A percentile compares a stretch with the other conserved stretches of the same genome.
These are phyloP conservation scores for Tinea semifulvella DNA, from an alignment of 2,888 invertebrate genomes.

Conservation along the genomic window DNA sequence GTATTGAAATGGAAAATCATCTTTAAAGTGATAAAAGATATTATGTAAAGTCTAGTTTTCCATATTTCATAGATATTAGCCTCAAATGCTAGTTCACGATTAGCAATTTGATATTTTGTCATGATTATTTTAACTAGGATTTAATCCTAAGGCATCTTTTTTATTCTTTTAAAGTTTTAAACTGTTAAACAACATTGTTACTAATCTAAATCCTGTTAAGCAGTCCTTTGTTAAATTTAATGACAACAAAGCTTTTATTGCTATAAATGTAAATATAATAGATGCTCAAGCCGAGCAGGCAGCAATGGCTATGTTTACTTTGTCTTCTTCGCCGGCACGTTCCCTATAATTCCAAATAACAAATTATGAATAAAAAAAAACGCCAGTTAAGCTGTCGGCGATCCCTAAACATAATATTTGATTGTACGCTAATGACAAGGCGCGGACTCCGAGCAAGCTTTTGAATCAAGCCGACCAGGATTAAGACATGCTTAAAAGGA, in stretches of 20 bases:
- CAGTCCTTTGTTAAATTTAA: too few species aligned
- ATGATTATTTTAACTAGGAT: too few species aligned
- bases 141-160: too few species aligned
- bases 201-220: too few species aligned
- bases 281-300: conserved; percentile 13
- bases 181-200: too few species aligned
- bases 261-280: neutral
- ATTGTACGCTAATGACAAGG: conserved; percentile 65
- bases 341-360: conserved; percentile 61
- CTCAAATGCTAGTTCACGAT: too few species aligned
- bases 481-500: conserved; percentile 37
- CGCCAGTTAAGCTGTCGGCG: conserved; percentile 63
- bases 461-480: conserved; percentile 56
- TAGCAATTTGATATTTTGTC: too few species aligned
- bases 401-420: conserved; percentile 65
- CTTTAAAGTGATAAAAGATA: too few species aligned
- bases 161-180: too few species aligned
- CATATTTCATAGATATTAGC: too few species aligned
- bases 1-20: conserved; percentile 1
- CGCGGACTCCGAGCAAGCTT: conserved; percentile 55
- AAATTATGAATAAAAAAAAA: conserved; percentile 64
- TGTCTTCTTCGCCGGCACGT: conserved; percentile 51
- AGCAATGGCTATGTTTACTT: conserved; percentile 49
- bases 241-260: too few species aligned
- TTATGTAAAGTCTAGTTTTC: too few species aligned